Conservation (phyloP, 64 coral and sea anemone species). For the Acropora yongei region DNA sequence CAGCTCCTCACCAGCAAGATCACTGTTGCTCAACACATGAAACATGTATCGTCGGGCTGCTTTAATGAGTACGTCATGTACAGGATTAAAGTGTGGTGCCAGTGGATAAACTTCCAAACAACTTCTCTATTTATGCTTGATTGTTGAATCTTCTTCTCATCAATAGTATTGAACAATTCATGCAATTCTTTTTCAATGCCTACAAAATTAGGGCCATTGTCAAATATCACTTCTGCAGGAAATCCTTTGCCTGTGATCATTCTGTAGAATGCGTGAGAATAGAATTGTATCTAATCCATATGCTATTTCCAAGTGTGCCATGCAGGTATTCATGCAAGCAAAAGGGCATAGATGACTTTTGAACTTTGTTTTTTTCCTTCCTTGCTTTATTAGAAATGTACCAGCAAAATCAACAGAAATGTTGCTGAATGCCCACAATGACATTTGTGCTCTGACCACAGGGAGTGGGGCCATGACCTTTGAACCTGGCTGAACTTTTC, state of each 20-base stretch:
- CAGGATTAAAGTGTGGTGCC: conserved; percentile 40
- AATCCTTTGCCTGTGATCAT: background rate
- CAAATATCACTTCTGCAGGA: too few relatives aligned
- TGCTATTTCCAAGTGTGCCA: conserved; percentile 1
- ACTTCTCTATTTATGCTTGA: background rate
- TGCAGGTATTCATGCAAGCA: background rate
- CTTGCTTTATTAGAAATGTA: conserved; percentile 46
- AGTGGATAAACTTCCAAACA: conserved; percentile 30
- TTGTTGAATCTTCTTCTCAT: conserved; percentile 20
- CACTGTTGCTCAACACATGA: conserved; percentile 34
- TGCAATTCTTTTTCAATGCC: conserved; percentile 7
- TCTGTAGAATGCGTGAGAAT: background rate
- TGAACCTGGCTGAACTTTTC: background rate
- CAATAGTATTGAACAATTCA: conserved; percentile 16
- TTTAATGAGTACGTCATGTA: conserved; percentile 21
- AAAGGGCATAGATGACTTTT: conserved; percentile 17
- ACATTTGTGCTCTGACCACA: too few relatives aligned
- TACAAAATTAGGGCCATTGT: conserved; percentile 15
- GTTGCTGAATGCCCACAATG: too few relatives aligned
- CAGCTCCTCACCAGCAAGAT: conserved; percentile 55
- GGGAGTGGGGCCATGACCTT: background rate
- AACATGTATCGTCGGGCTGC: conserved; percentile 5
- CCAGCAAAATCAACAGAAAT: conserved; percentile 22
- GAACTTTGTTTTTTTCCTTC: conserved; percentile 22
- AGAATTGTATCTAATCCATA: background rate